Evolutionary conservation across 1,140 invertebrate genomes (phyloP).

Genomic region (Laupala kohalensis): DNA sequence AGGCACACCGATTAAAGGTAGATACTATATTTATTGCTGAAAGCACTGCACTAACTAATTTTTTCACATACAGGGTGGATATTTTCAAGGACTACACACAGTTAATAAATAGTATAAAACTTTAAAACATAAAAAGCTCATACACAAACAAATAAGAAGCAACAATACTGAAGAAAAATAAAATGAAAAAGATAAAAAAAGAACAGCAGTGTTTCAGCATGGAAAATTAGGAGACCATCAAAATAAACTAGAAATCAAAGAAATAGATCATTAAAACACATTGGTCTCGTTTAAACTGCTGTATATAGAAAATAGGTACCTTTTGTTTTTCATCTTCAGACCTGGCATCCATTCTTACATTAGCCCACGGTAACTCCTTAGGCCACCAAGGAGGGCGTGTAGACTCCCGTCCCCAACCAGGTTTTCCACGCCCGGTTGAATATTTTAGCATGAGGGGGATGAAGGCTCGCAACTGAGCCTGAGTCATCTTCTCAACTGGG

Average conservation of each 20-base stretch:
- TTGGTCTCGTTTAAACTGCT: background rate
- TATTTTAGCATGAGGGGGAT: constrained; percentile 97
- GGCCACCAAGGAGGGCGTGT: constrained; percentile 96
- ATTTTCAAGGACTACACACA: too few species aligned
- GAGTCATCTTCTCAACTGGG: constrained; percentile 97
- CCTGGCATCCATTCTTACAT: constrained; percentile 92
- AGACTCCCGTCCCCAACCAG: constrained; percentile 92
- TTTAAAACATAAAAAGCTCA: too few species aligned
- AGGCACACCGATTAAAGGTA: background rate
- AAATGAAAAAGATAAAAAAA: background rate
- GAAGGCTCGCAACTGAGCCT: constrained; percentile 89
- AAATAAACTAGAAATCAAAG: background rate
- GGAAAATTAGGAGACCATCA: background rate
- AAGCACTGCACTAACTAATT: too few species aligned
- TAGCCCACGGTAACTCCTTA: constrained; percentile 91
- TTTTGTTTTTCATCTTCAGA: constrained; percentile 95
- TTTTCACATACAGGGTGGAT: too few species aligned
- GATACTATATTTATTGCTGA: background rate
- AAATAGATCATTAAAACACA: background rate
- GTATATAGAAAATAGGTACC: constrained; percentile 35
- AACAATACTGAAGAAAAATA: background rate
- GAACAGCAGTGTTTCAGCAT: background rate
- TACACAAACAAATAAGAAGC: too few species aligned
- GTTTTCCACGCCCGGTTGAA: constrained; percentile 90
- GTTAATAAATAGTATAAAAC: too few species aligned